These are phyloP conservation scores for Danio choprae DNA, from an alignment of 2,797 vertebrate genomes.

Conservation along the genomic window DNA sequence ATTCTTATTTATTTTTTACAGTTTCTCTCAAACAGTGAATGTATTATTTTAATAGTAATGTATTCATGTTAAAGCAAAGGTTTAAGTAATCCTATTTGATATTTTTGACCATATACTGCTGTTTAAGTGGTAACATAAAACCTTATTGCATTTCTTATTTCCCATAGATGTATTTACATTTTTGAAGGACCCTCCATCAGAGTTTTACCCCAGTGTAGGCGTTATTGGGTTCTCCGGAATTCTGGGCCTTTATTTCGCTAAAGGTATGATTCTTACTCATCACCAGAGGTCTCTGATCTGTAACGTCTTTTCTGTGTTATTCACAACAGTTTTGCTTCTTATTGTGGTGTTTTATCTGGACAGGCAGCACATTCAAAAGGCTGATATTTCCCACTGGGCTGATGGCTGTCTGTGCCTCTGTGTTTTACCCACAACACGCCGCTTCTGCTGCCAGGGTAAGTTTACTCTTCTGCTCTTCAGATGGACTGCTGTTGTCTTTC, in stretches of 20 bases:
- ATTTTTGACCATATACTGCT: neutral
- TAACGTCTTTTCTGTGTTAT: neutral
- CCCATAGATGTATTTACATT: conserved; percentile 80
- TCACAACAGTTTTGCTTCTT: neutral
- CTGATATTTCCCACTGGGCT: conserved; percentile 85
- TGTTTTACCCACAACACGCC: conserved; percentile 93
- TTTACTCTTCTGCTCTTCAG: conserved; percentile 4
- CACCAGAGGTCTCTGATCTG: neutral
- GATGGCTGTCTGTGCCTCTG: conserved; percentile 86
- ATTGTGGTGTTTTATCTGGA: conserved; percentile 42
- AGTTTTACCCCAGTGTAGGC: conserved; percentile 89
- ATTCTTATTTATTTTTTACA: too few species aligned
- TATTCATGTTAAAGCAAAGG: too few species aligned
- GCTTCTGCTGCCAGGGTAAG: conserved; percentile 84
- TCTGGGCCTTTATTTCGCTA: conserved; percentile 88
- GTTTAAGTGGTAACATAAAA: neutral
- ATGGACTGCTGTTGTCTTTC: neutral
- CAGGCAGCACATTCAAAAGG: conserved; percentile 90
- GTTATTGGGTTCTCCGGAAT: conserved; percentile 89
- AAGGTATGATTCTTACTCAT: conserved; percentile 75
- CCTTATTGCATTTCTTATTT: neutral
- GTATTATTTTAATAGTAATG: too few species aligned
- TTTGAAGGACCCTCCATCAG: conserved; percentile 86
- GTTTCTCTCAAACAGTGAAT: too few species aligned
- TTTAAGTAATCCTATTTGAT: too few species aligned